Conservation (phyloP, 2,113 vertebrate species). For the Condylura cristata region DNA sequence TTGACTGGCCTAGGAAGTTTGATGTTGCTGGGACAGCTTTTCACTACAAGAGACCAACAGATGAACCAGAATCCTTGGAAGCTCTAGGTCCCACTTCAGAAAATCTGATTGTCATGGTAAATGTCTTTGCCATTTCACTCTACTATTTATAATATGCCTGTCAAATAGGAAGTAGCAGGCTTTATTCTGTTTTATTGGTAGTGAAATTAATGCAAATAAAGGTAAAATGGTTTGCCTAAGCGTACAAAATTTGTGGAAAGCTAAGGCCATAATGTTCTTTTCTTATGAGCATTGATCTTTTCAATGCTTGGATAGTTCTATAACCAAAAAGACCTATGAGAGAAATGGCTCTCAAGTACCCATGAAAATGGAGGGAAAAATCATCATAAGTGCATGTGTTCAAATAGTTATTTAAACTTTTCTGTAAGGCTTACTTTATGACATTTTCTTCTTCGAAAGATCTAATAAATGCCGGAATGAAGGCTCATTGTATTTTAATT, state of each 20-base stretch:
- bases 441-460: slow-evolving; percentile 61
- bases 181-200: slow-evolving; percentile 19
- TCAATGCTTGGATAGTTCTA: slow-evolving; percentile 30
- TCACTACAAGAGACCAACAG: slow-evolving; percentile 96
- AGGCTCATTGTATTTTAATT: slow-evolving; percentile 82
- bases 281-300: neutral
- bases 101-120: slow-evolving; percentile 97
- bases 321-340: slow-evolving; percentile 18
- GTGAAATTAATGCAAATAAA: slow-evolving; percentile 40
- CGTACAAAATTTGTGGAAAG: neutral
- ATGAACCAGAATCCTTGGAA: slow-evolving; percentile 96
- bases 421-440: slow-evolving; percentile 34
- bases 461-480: slow-evolving; percentile 53
- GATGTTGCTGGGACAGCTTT: slow-evolving; percentile 97
- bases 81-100: slow-evolving; percentile 95
- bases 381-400: neutral
- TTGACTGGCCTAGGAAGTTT: slow-evolving; percentile 99
- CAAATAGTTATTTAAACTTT: slow-evolving; percentile 39
- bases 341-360: slow-evolving; percentile 15
- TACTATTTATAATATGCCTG: slow-evolving; percentile 19
- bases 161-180: neutral
- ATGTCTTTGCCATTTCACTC: slow-evolving; percentile 57
- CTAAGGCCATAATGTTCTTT: neutral
- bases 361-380: slow-evolving; percentile 34
- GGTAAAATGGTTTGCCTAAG: neutral